Evolutionary conservation across 1,140 invertebrate genomes (phyloP).

Genomic region (Oncopodura yosiiana): DNA sequence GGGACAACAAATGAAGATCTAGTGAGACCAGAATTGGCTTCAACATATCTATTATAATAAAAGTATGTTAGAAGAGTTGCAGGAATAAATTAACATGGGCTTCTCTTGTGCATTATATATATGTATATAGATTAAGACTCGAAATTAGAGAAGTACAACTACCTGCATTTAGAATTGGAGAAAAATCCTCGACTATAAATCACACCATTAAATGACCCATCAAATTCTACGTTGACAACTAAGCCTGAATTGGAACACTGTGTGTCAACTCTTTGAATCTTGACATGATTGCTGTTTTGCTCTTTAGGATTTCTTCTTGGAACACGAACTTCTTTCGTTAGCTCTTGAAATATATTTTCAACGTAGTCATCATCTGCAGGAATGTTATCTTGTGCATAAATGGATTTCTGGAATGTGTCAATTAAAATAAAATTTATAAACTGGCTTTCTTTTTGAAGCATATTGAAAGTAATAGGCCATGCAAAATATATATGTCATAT

Average conservation of each 20-base stretch:
- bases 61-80: too few relatives aligned
- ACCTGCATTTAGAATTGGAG: conserved; percentile 57
- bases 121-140: not conserved
- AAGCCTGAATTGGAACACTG: conserved; percentile 50
- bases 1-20: conserved; percentile 53
- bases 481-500: too few relatives aligned
- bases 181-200: conserved; percentile 62
- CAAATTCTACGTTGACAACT: conserved; percentile 54
- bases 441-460: not conserved
- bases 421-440: not conserved
- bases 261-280: conserved; percentile 50
- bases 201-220: conserved; percentile 55
- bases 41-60: conserved; percentile 47
- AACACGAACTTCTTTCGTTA: not conserved
- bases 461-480: not conserved
- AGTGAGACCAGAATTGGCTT: conserved; percentile 46
- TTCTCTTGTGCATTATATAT: not conserved
- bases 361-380: not conserved
- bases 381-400: not conserved
- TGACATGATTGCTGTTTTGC: conserved; percentile 38
- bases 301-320: not conserved
- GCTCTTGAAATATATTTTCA: not conserved
- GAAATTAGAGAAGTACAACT: conserved; percentile 33
- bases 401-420: not conserved
- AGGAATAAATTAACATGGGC: not conserved